A percentile compares a stretch with the other conserved stretches of the same genome.
These are phyloP conservation scores for Bhutanitis thaidina DNA, from an alignment of 2,888 invertebrate species.

Conservation along the genomic window DNA sequence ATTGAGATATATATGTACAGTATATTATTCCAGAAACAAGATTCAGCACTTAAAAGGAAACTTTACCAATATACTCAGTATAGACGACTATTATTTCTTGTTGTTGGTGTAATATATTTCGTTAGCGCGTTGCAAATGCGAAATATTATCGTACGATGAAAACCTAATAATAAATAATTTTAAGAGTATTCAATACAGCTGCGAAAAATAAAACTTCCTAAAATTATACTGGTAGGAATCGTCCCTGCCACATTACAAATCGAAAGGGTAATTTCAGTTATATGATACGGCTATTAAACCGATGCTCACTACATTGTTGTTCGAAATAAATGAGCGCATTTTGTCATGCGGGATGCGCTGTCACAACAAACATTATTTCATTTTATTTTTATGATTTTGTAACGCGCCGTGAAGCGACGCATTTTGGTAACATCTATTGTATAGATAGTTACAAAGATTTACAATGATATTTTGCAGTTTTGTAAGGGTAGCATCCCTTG, in stretches of 20 bases:
- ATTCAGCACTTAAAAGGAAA: too few species aligned
- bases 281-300: constrained; percentile 66
- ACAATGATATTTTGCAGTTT: constrained; percentile 34
- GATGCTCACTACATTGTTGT: constrained; percentile 73
- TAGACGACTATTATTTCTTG: too few species aligned
- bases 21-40: too few species aligned
- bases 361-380: constrained; percentile 77
- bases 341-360: constrained; percentile 72
- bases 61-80: too few species aligned
- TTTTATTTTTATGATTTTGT: constrained; percentile 69
- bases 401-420: constrained; percentile 67
- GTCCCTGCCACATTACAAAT: constrained; percentile 39
- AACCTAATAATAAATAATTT: too few species aligned
- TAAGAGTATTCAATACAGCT: constrained; percentile 1
- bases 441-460: constrained; percentile 52
- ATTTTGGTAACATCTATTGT: constrained; percentile 60
- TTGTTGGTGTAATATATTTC: too few species aligned
- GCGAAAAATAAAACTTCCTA: constrained; percentile 3
- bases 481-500: constrained; percentile 2
- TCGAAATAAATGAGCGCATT: constrained; percentile 67
- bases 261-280: constrained; percentile 59
- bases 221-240: constrained; percentile 28
- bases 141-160: too few species aligned
- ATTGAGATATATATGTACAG: too few species aligned
- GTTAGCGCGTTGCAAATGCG: too few species aligned